Conservation (phyloP, 1,140 invertebrate genomes). For the Drosophila takahashii region DNA sequence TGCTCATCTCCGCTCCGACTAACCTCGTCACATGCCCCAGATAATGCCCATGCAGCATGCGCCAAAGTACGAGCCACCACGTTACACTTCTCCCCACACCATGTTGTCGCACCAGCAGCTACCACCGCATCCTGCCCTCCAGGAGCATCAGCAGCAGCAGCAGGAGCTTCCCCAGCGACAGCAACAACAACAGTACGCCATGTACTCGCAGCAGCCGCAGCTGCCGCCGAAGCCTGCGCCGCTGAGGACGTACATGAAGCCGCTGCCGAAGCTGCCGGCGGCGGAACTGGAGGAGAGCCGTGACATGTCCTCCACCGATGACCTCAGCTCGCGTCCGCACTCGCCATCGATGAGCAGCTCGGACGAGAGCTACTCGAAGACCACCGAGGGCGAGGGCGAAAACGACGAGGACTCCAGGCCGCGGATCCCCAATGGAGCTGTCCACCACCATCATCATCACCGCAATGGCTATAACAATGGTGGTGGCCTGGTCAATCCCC, state of each 20-base stretch:
- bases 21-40: conserved; percentile 43
- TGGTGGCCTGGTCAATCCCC: conserved; percentile 67
- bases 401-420: conserved; percentile 78
- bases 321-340: conserved; percentile 91
- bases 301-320: conserved; percentile 90
- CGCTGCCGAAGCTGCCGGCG: conserved; percentile 86
- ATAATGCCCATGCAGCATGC: conserved; percentile 84
- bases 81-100: conserved; percentile 86
- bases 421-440: conserved; percentile 57
- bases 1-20: conserved; percentile 49
- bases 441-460: conserved; percentile 48
- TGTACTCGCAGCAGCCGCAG: conserved; percentile 81
- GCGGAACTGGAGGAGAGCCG: conserved; percentile 80
- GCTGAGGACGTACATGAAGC: conserved; percentile 85
- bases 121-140: conserved; percentile 30
- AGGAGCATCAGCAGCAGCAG: conserved; percentile 55
- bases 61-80: conserved; percentile 85
- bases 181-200: conserved; percentile 76
- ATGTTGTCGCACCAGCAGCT: conserved; percentile 85
- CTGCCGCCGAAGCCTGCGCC: conserved; percentile 46
- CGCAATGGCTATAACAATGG: conserved; percentile 46
- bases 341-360: conserved; percentile 92
- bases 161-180: conserved; percentile 33
- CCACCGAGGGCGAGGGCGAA: conserved; percentile 86
- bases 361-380: conserved; percentile 92